These are phyloP conservation scores for Rhorus exstirpatorius DNA, from an alignment of 2,888 invertebrate genomes.

Conservation along the genomic window DNA sequence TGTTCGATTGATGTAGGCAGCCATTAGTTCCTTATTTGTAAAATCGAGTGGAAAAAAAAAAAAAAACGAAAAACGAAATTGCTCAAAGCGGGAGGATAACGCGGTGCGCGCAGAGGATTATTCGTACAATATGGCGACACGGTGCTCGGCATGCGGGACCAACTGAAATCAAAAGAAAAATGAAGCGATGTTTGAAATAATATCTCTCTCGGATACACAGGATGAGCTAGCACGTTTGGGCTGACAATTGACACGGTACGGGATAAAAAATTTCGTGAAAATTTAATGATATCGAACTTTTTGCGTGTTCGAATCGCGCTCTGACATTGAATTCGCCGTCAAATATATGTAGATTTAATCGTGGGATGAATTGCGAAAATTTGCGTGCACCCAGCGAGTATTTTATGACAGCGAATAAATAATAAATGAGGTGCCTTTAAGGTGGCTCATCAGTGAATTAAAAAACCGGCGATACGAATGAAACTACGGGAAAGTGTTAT, in stretches of 20 bases:
- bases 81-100: conserved; percentile 50
- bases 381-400: too few relatives aligned
- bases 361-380: not conserved
- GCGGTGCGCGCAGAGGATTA: conserved; percentile 85
- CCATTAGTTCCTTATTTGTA: conserved; percentile 87
- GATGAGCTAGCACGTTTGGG: not conserved
- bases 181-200: conserved; percentile 70
- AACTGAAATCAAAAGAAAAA: conserved; percentile 88
- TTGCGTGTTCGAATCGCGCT: not conserved
- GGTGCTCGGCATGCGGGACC: conserved; percentile 88
- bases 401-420: not conserved
- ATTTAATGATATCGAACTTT: not conserved
- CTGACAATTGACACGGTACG: not conserved
- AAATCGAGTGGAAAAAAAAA: too few relatives aligned
- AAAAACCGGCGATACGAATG: too few relatives aligned
- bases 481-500: too few relatives aligned
- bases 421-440: not conserved
- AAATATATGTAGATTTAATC: not conserved
- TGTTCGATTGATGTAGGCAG: conserved; percentile 96
- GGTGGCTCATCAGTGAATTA: too few relatives aligned
- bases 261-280: not conserved
- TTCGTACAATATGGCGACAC: conserved; percentile 86
- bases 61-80: conserved; percentile 83
- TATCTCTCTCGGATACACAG: conserved; percentile 9
- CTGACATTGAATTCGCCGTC: too few relatives aligned